These are phyloP conservation scores for Psococerastis gibbosa DNA, from an alignment of 2,888 invertebrate species.

Conservation along the genomic window DNA sequence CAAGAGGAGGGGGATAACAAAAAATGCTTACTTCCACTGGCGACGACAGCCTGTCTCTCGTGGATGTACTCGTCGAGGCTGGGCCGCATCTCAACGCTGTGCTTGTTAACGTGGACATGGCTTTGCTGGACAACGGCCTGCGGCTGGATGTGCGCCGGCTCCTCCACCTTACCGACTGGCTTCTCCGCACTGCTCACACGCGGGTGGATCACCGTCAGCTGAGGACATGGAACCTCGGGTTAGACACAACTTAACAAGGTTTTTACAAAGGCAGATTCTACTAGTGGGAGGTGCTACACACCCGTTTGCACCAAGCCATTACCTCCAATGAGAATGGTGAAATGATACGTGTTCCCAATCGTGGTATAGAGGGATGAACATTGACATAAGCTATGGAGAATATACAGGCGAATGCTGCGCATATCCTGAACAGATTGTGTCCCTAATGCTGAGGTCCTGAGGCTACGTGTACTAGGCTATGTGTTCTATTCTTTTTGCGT, in stretches of 20 bases:
- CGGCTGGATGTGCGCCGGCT: slow-evolving; percentile 28
- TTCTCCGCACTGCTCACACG: slow-evolving; percentile 29
- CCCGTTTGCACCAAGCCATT: too few relatives aligned
- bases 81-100: slow-evolving; percentile 40
- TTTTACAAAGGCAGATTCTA: background rate
- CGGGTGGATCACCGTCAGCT: slow-evolving; percentile 80
- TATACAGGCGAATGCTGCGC: too few relatives aligned
- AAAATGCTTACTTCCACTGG: slow-evolving; percentile 27
- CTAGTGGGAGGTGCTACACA: too few relatives aligned
- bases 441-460: too few relatives aligned
- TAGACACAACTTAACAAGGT: background rate
- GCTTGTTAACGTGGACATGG: slow-evolving; percentile 41
- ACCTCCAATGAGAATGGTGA: too few relatives aligned
- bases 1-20: too few relatives aligned
- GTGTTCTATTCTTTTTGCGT: too few relatives aligned
- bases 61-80: slow-evolving; percentile 26
- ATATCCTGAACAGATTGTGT: too few relatives aligned
- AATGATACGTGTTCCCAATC: too few relatives aligned
- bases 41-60: slow-evolving; percentile 26
- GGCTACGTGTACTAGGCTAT: too few relatives aligned
- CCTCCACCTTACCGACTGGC: slow-evolving; percentile 19
- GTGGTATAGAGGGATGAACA: too few relatives aligned
- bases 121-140: slow-evolving; percentile 32
- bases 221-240: slow-evolving; percentile 16
- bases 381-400: too few relatives aligned